phyloP scores from a whole-genome alignment of 2,888 invertebrate species.

The Chrysomela aeneicollis region DNA sequence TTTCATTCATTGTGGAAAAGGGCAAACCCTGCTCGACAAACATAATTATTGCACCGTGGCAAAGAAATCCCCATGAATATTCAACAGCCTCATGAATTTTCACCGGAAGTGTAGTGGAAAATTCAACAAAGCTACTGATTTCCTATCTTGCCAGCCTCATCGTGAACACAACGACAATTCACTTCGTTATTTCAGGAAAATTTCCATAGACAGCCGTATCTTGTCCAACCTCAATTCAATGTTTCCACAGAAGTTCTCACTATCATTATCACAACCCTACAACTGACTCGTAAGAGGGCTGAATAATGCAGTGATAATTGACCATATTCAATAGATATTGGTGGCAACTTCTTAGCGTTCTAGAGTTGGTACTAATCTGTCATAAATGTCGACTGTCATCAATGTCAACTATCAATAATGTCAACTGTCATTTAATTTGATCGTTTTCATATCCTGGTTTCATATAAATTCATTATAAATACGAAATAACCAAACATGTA shows the following conservation, averaged over 20 bases:
- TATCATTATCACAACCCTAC: slow-evolving; percentile 8
- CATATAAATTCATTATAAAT: no score
- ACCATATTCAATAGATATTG: no score
- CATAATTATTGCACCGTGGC: slow-evolving; percentile 2
- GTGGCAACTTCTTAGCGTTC: no score
- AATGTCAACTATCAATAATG: no score
- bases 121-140: not conserved
- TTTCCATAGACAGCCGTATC: slow-evolving; percentile 20
- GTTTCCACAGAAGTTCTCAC: slow-evolving; percentile 7
- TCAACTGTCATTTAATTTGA: no score
- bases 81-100: not conserved
- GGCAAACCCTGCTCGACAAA: not conserved
- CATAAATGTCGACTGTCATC: no score
- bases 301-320: not conserved
- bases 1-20: not conserved
- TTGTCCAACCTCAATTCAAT: slow-evolving; percentile 10
- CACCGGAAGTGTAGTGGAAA: not conserved
- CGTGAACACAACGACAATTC: not conserved
- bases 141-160: not conserved
- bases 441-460: no score
- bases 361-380: no score
- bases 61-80: slow-evolving; percentile 4
- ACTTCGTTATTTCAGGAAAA: not conserved
- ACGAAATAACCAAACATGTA: no score
- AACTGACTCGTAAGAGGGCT: not conserved